Percentiles rank a stretch among this genome's conserved stretches.
Conservation (phyloP, 64 coral and sea anemone genomes). For the Montipora capricornis region DNA sequence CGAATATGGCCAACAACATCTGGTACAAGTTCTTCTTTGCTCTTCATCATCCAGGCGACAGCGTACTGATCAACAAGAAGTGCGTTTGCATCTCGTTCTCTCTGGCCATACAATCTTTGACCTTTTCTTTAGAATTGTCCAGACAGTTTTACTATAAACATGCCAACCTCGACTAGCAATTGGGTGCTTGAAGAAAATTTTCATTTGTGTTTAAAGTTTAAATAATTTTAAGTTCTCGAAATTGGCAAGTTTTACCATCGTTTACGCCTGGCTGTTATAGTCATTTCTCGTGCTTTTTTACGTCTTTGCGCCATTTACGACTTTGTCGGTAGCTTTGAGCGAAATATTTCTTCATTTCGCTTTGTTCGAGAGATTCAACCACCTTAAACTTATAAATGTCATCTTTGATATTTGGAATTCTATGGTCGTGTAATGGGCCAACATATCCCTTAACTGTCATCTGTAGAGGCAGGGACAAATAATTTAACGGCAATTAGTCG, state of each 20-base stretch:
- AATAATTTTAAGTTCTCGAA: constrained; percentile 20
- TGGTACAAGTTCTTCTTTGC: constrained; percentile 52
- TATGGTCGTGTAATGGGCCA: too few species aligned
- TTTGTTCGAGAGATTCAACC: too few species aligned
- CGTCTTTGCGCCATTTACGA: constrained; percentile 23
- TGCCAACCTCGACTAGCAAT: constrained; percentile 22
- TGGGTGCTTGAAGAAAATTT: constrained; percentile 20
- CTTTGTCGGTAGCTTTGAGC: constrained; percentile 1
- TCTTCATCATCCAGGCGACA: constrained; percentile 54
- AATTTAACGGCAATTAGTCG: too few species aligned
- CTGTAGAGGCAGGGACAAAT: too few species aligned
- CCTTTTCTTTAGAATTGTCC: constrained; percentile 16
- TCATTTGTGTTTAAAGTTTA: constrained; percentile 20
- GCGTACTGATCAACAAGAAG: constrained; percentile 56
- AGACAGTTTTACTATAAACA: constrained; percentile 18
- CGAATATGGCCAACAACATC: constrained; percentile 28
- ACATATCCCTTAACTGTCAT: too few species aligned
- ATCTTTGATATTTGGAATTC: too few species aligned
- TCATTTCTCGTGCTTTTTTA: background rate
- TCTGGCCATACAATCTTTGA: too few species aligned
- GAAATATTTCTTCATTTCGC: background rate
- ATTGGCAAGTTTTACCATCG: constrained; percentile 7
- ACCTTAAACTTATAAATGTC: too few species aligned
- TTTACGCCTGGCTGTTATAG: background rate
- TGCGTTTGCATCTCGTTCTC: background rate